phyloP scores from a whole-genome alignment of 2,113 vertebrate genomes.

The Dolichallabes microphthalmus region DNA sequence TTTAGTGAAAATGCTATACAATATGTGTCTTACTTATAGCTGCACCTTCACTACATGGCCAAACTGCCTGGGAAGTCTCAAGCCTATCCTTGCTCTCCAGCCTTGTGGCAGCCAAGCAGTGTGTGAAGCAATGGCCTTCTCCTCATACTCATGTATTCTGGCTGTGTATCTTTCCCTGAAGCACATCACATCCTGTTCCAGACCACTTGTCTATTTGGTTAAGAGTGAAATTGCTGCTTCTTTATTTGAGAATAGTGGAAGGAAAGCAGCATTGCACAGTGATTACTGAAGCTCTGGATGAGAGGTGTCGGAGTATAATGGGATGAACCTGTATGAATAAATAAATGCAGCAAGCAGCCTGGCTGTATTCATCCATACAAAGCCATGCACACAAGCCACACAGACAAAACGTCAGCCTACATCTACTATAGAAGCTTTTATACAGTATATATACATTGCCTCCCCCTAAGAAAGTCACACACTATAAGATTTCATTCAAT shows the following conservation, averaged over 20 bases:
- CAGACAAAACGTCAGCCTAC: constrained; percentile 31
- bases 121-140: not conserved
- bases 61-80: not conserved
- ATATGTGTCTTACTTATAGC: not conserved
- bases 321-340: constrained; percentile 54
- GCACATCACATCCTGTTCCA: constrained; percentile 43
- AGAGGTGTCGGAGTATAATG: constrained; percentile 49
- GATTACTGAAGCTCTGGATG: constrained; percentile 57
- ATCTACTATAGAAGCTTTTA: constrained; percentile 46
- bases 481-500: too few relatives aligned
- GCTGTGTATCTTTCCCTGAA: not conserved
- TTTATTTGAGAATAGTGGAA: constrained; percentile 49
- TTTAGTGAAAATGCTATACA: not conserved
- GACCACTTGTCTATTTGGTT: constrained; percentile 51
- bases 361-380: constrained; percentile 54
- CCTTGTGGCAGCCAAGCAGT: not conserved
- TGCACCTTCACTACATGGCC: not conserved
- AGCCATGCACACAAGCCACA: constrained; percentile 38
- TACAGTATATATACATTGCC: not conserved
- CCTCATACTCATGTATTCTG: constrained; percentile 16
- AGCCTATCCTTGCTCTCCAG: not conserved
- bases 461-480: not conserved
- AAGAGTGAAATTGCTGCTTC: constrained; percentile 49
- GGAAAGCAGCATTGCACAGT: constrained; percentile 47
- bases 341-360: constrained; percentile 53